Conservation (phyloP, 1,140 invertebrate species). For the Drosophila sulfurigaster region DNA sequence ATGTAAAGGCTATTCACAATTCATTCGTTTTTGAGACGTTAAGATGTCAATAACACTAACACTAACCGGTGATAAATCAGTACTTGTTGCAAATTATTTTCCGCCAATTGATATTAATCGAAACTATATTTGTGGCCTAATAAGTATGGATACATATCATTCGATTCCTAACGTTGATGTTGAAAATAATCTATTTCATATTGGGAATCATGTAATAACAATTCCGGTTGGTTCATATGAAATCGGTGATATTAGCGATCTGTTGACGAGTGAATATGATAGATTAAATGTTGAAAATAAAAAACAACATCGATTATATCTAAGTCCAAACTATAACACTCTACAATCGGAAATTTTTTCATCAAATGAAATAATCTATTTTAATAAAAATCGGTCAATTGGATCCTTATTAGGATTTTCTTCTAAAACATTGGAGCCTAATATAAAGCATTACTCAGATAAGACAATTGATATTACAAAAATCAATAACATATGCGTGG, state of each 20-base stretch:
- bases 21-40: not conserved
- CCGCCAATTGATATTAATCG: constrained; percentile 49
- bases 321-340: constrained; percentile 1
- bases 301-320: no score
- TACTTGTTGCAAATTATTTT: constrained; percentile 48
- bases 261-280: no score
- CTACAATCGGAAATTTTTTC: constrained; percentile 10
- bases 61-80: constrained; percentile 42
- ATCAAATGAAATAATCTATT: constrained; percentile 9
- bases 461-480: constrained; percentile 14
- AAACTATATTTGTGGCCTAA: constrained; percentile 67
- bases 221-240: constrained; percentile 80
- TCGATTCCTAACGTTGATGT: constrained; percentile 78
- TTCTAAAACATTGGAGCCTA: constrained; percentile 1
- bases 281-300: not conserved
- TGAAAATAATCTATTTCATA: constrained; percentile 77
- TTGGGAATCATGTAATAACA: constrained; percentile 60
- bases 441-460: constrained; percentile 11
- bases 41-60: constrained; percentile 62
- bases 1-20: not conserved
- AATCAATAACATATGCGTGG: not conserved
- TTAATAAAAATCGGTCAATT: constrained; percentile 9
- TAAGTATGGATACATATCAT: constrained; percentile 76
- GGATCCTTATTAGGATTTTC: constrained; percentile 7
- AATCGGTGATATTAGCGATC: constrained; percentile 49